These are phyloP conservation scores for Tenthredo notha DNA, from an alignment of 2,888 invertebrate species.

Conservation along the genomic window DNA sequence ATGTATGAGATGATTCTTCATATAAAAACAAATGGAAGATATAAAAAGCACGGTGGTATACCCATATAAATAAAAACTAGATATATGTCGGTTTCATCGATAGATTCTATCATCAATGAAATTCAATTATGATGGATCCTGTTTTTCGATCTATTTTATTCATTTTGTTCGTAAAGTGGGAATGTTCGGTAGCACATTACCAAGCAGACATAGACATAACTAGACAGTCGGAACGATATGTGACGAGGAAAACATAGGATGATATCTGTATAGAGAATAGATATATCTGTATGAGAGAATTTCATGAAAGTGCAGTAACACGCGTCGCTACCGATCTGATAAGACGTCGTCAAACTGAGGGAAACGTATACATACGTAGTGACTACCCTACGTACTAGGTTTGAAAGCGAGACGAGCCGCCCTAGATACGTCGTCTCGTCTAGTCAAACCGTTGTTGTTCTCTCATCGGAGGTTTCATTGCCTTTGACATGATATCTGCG, in stretches of 20 bases:
- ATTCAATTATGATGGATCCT: background rate
- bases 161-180: background rate
- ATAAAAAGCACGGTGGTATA: background rate
- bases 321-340: conserved; percentile 41
- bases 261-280: background rate
- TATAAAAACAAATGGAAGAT: background rate
- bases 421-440: conserved; percentile 31
- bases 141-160: background rate
- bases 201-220: background rate
- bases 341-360: conserved; percentile 17
- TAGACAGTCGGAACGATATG: background rate
- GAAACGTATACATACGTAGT: background rate
- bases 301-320: conserved; percentile 31
- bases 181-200: background rate
- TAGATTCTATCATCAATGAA: background rate
- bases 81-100: background rate
- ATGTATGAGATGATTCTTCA: background rate
- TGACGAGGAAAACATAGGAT: background rate
- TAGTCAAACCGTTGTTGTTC: conserved; percentile 18
- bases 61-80: background rate
- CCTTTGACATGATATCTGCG: background rate
- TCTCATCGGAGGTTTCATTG: background rate
- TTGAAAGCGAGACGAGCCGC: conserved; percentile 42
- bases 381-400: background rate
- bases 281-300: background rate